Percentiles rank a stretch among this genome's conserved stretches.
These are phyloP conservation scores for Drosophila greeni DNA, from an alignment of 2,888 invertebrate species.

Conservation along the genomic window DNA sequence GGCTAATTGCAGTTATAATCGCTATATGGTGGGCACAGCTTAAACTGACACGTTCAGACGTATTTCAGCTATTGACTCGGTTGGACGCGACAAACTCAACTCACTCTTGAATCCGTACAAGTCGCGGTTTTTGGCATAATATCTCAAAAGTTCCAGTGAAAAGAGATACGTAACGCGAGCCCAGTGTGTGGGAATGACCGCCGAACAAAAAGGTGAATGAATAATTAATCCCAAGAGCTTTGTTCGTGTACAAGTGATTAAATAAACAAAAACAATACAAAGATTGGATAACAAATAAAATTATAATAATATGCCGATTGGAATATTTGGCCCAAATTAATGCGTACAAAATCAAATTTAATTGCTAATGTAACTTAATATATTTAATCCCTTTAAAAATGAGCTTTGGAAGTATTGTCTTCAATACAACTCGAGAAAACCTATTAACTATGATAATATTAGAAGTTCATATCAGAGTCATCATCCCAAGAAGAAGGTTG, in stretches of 20 bases:
- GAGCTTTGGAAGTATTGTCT: too few species aligned
- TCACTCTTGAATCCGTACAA: neutral
- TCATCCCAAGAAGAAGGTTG: too few species aligned
- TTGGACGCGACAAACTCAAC: slow-evolving; percentile 39
- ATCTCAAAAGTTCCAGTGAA: neutral
- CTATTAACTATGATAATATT: neutral
- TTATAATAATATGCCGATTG: slow-evolving; percentile 8
- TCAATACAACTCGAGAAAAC: too few species aligned
- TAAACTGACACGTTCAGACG: slow-evolving; percentile 52
- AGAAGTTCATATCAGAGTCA: neutral
- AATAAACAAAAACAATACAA: slow-evolving; percentile 2
- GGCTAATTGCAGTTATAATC: slow-evolving; percentile 59
- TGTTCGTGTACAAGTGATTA: neutral
- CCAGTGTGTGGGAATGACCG: slow-evolving; percentile 35
- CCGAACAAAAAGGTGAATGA: slow-evolving; percentile 55
- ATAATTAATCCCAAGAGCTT: slow-evolving; percentile 3
- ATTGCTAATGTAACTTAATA: too few species aligned
- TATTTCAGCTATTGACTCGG: slow-evolving; percentile 58
- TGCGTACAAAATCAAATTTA: neutral
- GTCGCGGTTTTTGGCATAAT: neutral
- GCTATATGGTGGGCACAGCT: slow-evolving; percentile 34
- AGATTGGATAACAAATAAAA: neutral
- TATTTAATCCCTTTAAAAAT: neutral
- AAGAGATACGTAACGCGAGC: slow-evolving; percentile 4
- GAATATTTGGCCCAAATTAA: neutral